Evolutionary conservation across 2,797 vertebrate species (phyloP).

Genomic region (Synaphobranchus kaupii): DNA sequence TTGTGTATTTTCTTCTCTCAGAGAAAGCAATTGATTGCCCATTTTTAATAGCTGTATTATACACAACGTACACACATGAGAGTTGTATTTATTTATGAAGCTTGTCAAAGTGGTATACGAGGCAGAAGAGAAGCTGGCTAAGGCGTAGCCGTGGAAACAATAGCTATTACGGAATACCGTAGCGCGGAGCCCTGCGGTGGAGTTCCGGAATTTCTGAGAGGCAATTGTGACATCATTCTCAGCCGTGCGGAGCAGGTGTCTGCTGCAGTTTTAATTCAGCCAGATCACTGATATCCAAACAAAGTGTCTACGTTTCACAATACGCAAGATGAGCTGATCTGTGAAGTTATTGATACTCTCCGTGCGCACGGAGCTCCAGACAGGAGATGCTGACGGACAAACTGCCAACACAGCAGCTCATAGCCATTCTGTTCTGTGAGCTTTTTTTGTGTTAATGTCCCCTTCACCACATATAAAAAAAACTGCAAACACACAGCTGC

Average conservation of each 20-base stretch:
- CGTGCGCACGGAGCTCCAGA: not conserved
- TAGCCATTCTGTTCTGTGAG: not conserved
- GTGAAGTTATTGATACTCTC: not conserved
- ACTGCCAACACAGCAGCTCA: slow-evolving; percentile 8
- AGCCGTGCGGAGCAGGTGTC: slow-evolving; percentile 56
- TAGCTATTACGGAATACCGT: slow-evolving; percentile 72
- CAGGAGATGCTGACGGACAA: not conserved
- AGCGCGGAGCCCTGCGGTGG: not conserved
- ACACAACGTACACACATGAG: slow-evolving; percentile 73
- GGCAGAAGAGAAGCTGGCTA: slow-evolving; percentile 51
- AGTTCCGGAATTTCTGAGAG: slow-evolving; percentile 46
- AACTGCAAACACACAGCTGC: not conserved
- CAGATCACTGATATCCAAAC: not conserved
- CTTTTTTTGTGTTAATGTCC: not conserved
- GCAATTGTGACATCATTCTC: slow-evolving; percentile 65
- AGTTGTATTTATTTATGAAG: slow-evolving; percentile 83
- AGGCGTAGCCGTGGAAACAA: slow-evolving; percentile 68
- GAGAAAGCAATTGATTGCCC: slow-evolving; percentile 37
- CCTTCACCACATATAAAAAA: slow-evolving; percentile 18
- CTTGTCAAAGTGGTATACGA: slow-evolving; percentile 64
- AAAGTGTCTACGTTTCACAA: not conserved
- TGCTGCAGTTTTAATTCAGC: slow-evolving; percentile 17
- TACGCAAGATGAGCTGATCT: not conserved
- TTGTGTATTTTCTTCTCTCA: slow-evolving; percentile 46
- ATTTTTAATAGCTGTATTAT: slow-evolving; percentile 67